These are phyloP conservation scores for Knipowitschia caucasica DNA, from an alignment of 2,797 vertebrate species.

Conservation along the genomic window DNA sequence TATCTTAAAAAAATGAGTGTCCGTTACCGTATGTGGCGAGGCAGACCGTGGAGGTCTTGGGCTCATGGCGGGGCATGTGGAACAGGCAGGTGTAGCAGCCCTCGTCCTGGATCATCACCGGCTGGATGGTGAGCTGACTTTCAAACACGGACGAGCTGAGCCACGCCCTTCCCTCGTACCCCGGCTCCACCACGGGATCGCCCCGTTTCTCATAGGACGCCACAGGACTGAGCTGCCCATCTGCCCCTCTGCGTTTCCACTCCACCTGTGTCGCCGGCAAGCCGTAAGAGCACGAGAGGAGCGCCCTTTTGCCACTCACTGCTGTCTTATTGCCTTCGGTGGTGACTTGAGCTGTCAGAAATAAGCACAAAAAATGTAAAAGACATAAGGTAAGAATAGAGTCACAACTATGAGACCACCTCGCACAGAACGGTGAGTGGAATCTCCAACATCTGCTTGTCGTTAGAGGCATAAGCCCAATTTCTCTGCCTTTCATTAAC, in stretches of 20 bases:
- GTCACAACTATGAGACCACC: constrained; percentile 35
- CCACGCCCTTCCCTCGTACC: constrained; percentile 65
- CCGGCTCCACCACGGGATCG: constrained; percentile 73
- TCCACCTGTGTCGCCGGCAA: constrained; percentile 73
- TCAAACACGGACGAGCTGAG: constrained; percentile 68
- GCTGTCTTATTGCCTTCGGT: constrained; percentile 71
- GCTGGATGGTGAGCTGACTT: constrained; percentile 71
- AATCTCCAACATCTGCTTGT: constrained; percentile 65
- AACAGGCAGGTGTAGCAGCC: constrained; percentile 79
- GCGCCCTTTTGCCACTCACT: constrained; percentile 67
- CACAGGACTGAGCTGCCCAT: constrained; percentile 53
- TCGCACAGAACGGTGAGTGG: constrained; percentile 42
- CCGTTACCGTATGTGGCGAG: constrained; percentile 73
- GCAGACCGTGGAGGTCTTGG: constrained; percentile 67
- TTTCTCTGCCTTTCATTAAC: constrained; percentile 52
- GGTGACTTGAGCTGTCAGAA: constrained; percentile 56
- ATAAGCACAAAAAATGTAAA: neutral
- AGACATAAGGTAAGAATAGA: constrained; percentile 14
- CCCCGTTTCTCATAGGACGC: constrained; percentile 69
- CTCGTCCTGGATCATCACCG: constrained; percentile 71
- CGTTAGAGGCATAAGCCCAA: constrained; percentile 40
- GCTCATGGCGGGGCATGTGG: constrained; percentile 51
- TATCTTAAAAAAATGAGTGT: neutral
- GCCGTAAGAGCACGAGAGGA: constrained; percentile 70
- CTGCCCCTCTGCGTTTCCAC: constrained; percentile 58